Evolutionary conservation across 2,797 vertebrate genomes (phyloP), one percentile per base, ranked within the genome.

Genomic region (Enteromius argenteus): DNA sequence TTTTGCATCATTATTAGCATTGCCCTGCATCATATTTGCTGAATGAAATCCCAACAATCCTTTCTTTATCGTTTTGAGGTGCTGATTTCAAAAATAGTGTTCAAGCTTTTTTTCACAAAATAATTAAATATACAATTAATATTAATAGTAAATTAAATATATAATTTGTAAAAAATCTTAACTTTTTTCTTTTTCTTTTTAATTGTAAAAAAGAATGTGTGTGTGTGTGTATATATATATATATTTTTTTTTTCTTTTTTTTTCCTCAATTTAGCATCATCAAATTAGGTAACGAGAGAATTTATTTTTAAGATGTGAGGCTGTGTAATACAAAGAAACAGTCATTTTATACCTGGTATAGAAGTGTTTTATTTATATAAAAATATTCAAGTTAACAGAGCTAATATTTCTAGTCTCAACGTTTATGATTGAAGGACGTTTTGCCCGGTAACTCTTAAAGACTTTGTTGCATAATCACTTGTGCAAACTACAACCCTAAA

Each of bases 321-420:
- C 60, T 32, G 60, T 32, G 0, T 53, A 69, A 60, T 30, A 60
- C 23, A 62, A 81, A 62, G 5, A n/a, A 68, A n/a, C 3, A 6
- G 21, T 6, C 51, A 30, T 35, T 58, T 67, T 13, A 56, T 67
- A 39, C 56, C 19, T 60, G n/a, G 56, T 81, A 86, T 77, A 80
- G 75, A 86, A 78, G 64, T 23, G 51, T 87, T 90, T 90, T 91
- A 91, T 88, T 88, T 60, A 69, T 90, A 90, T 79, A 87, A 88
- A 89, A 87, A 88, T 86, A 87, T 73, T 30, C 39, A 66, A 78
- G 53, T 80, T 67, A 85, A 80, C 62, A 79, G 35, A 84, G 46
- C 85, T 73, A 84, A 84, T 76, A 84, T 79, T 68, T 72, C 56
- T 72, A 68, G 32, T 56, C 53, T 64, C 58, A 32, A 44, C 11